Evolutionary conservation across 2,797 vertebrate species (phyloP).

Genomic region (Gymnocypris eckloni): DNA sequence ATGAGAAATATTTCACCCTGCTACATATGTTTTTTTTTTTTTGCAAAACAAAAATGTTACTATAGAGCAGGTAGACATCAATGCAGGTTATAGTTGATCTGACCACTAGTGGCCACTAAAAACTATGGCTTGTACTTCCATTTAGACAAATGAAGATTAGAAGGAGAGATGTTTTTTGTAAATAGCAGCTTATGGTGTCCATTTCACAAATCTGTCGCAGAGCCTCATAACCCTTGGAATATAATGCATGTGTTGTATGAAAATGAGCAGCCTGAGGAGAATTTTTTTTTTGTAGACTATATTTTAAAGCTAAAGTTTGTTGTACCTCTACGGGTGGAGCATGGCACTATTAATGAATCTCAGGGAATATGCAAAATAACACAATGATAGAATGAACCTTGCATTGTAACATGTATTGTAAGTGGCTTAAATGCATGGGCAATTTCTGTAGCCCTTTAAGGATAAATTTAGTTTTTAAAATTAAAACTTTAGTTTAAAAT

Average conservation of each 20-base stretch:
- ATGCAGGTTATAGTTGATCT: neutral
- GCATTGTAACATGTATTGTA: neutral
- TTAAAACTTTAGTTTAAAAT: no score
- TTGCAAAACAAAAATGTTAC: neutral
- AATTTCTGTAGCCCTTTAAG: neutral
- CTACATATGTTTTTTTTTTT: neutral
- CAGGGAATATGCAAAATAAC: neutral
- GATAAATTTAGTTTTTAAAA: neutral
- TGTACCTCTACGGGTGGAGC: neutral
- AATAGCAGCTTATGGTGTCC: neutral
- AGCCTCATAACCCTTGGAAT: neutral
- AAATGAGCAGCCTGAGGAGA: neutral
- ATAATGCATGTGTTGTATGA: neutral
- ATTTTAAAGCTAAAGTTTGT: neutral
- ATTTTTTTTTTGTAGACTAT: neutral
- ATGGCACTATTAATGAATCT: neutral
- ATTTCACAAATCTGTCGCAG: neutral
- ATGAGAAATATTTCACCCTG: neutral
- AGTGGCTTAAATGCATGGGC: neutral
- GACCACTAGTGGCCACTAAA: constrained; percentile 7
- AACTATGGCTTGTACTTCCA: neutral
- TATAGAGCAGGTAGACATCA: neutral
- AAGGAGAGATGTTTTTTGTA: neutral
- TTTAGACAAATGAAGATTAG: neutral
- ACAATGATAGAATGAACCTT: neutral